Evolutionary conservation across 2,888 invertebrate genomes (phyloP).

Genomic region (Anarsia innoxiella): DNA sequence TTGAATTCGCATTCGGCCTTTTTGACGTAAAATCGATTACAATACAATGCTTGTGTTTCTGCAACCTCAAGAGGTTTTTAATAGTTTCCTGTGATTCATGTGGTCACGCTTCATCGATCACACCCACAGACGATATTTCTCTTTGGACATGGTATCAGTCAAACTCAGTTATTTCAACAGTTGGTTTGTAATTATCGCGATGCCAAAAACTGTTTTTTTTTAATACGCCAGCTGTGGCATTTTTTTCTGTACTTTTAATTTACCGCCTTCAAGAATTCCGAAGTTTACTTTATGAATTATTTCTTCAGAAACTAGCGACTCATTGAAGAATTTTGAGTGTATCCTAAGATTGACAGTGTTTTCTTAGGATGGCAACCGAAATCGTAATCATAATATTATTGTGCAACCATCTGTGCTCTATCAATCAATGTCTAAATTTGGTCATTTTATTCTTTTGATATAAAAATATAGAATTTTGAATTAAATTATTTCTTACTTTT

Average conservation of each 20-base stretch:
- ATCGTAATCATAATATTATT: conserved; percentile 47
- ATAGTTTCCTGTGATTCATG: conserved; percentile 50
- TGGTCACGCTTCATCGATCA: conserved; percentile 56
- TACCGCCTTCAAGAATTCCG: not conserved
- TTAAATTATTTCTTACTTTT: too few relatives aligned
- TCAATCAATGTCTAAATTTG: conserved; percentile 45
- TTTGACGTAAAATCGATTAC: conserved; percentile 45
- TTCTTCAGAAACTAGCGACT: conserved; percentile 8
- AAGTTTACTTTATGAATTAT: not conserved
- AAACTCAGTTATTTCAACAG: conserved; percentile 29
- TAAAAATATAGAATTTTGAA: too few relatives aligned
- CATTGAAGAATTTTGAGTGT: conserved; percentile 11
- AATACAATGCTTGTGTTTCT: conserved; percentile 38
- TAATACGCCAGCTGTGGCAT: conserved; percentile 4
- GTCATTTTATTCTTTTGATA: conserved; percentile 7
- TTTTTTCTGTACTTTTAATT: conserved; percentile 1
- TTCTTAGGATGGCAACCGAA: conserved; percentile 42
- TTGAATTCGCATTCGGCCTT: conserved; percentile 36
- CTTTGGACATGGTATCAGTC: conserved; percentile 35
- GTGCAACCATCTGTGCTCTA: conserved; percentile 54
- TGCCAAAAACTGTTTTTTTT: too few relatives aligned
- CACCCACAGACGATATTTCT: conserved; percentile 46
- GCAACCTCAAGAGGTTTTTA: conserved; percentile 49
- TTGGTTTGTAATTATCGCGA: conserved; percentile 17
- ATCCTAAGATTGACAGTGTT: conserved; percentile 35